Evolutionary conservation across 1,140 invertebrate species (phyloP), one percentile per base, ranked within the genome.

Genomic region (Atta texana): DNA sequence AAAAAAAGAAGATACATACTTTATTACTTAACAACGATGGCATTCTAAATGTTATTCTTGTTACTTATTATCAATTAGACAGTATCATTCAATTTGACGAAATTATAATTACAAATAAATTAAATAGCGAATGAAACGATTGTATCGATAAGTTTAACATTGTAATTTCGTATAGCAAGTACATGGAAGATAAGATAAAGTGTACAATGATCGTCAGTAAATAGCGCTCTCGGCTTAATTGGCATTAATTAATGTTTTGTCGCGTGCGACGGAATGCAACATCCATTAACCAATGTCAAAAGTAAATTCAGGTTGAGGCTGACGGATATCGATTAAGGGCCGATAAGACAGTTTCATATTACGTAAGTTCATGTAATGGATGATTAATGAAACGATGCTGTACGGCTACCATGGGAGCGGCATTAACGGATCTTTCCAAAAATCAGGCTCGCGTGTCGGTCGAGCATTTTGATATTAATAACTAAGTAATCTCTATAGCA

Each of bases 241-340:
- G 82, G 63, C 82, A 85, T 85, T 85, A 85, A 85, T 85, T 85
- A 85, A 85, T 78, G 75, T 85, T 85, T 85, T 85, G 82, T 78
- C 82, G 82, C 75, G 14, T 49, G 82, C 74, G 72, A 66, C 44
- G 75, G 82, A 85, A 85, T 85, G 72, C 61, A 78, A 76, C 72
- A 44, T 85, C 74, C 72, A 85, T 85, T 76, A 78, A 85, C 74
- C 69, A 84, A 74, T 75, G 80, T 84, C 80, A 84, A 75, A 84
- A 84, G 80, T 84, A 84, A 75, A 84, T 84, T 75, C 55, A 84
- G 80, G 69, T 75, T 84, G 55, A 61, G 44, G 39, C 80, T 75
- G 80, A 84, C 80, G 69, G 80, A 57, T 84, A 84, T 84, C 80
- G 80, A 84, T 84, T 84, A 84, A 84, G 80, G 44, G 39, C 80